Evolutionary conservation across 2,888 invertebrate species (phyloP).

Genomic region (Aradus depressus): DNA sequence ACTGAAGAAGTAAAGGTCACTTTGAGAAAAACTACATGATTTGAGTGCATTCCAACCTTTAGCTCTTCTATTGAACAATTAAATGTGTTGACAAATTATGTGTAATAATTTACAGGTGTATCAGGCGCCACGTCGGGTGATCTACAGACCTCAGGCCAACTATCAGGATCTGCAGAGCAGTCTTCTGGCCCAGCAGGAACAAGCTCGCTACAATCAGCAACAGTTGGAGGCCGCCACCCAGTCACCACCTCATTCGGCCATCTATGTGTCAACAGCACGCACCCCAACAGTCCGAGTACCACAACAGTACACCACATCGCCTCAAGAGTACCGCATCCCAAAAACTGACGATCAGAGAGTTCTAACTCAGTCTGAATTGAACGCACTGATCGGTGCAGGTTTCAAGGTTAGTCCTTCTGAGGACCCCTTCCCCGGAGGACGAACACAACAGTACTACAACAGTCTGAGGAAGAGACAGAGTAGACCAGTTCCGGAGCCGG

Average conservation of each 20-base stretch:
- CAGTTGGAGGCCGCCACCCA: constrained; percentile 17
- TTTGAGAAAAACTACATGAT: no score
- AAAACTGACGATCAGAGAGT: constrained; percentile 20
- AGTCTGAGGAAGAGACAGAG: constrained; percentile 17
- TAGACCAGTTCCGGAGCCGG: constrained; percentile 25
- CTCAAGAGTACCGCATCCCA: constrained; percentile 1
- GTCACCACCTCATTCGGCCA: constrained; percentile 24
- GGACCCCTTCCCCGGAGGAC: background rate
- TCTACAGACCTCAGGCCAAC: constrained; percentile 3
- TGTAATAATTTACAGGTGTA: no score
- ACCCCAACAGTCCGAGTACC: constrained; percentile 4
- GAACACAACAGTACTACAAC: background rate
- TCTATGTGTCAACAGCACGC: constrained; percentile 25
- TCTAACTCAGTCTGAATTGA: constrained; percentile 27
- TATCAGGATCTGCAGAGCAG: constrained; percentile 11
- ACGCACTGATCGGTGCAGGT: constrained; percentile 26
- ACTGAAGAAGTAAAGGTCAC: no score
- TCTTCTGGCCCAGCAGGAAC: constrained; percentile 17
- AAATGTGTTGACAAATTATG: no score
- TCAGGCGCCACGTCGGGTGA: background rate
- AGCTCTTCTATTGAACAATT: no score
- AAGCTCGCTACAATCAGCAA: constrained; percentile 20
- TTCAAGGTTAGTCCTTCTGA: constrained; percentile 20
- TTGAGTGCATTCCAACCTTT: no score
- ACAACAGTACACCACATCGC: background rate